Conservation (phyloP, 2,888 invertebrate genomes). For the Parasteatoda lunata region DNA sequence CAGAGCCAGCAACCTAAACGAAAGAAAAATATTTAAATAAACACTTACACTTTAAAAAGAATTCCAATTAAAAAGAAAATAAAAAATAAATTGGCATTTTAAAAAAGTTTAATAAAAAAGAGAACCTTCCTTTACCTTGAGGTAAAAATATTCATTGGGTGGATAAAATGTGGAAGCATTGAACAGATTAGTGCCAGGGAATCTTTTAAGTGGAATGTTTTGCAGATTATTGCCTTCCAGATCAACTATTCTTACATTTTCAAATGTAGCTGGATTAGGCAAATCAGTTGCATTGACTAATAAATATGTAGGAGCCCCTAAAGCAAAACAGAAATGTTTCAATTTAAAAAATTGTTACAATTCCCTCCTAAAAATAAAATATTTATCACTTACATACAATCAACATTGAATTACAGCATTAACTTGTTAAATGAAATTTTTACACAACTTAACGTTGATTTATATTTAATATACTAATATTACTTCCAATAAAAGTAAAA, state of each 20-base stretch:
- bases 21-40: neutral
- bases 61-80: neutral
- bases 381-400: too few relatives aligned
- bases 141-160: slow-evolving; percentile 81
- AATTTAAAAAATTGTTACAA: too few relatives aligned
- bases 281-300: slow-evolving; percentile 76
- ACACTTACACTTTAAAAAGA: neutral
- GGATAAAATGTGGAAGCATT: slow-evolving; percentile 79
- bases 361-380: too few relatives aligned
- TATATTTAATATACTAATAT: too few relatives aligned
- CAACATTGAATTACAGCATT: too few relatives aligned
- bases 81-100: neutral
- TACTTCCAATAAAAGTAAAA: too few relatives aligned
- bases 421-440: too few relatives aligned
- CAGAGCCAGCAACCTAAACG: slow-evolving; percentile 80
- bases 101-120: neutral
- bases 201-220: slow-evolving; percentile 72
- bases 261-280: slow-evolving; percentile 73
- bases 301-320: slow-evolving; percentile 75
- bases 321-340: neutral
- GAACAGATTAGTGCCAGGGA: slow-evolving; percentile 75
- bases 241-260: slow-evolving; percentile 73
- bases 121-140: slow-evolving; percentile 77
- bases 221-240: slow-evolving; percentile 73
- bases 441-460: too few relatives aligned